Conservation (phyloP, 2,888 invertebrate genomes). For the Sturmia bella region DNA sequence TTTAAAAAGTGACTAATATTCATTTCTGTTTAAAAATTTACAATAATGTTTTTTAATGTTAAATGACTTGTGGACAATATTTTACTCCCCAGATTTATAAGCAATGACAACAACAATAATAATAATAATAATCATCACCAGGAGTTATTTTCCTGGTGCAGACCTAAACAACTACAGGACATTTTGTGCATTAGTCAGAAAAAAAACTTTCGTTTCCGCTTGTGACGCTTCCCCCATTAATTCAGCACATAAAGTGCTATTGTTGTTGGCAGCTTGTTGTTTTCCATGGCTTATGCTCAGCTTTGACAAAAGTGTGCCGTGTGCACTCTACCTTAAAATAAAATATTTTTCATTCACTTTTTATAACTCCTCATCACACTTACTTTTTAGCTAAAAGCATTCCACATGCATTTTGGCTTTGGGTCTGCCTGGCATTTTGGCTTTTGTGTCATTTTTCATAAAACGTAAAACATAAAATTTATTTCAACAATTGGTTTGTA, state of each 20-base stretch:
- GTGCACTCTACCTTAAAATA: slow-evolving; percentile 72
- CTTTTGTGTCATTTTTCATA: slow-evolving; percentile 79
- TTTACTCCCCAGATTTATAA: slow-evolving; percentile 22
- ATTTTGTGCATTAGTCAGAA: slow-evolving; percentile 63
- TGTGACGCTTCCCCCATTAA: slow-evolving; percentile 52
- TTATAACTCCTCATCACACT: background rate
- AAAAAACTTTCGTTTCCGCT: slow-evolving; percentile 59
- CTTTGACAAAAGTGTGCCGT: slow-evolving; percentile 65
- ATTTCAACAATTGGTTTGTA: slow-evolving; percentile 67
- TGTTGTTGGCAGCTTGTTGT: slow-evolving; percentile 57
- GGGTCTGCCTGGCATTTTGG: slow-evolving; percentile 70
- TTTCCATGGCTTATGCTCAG: slow-evolving; percentile 32
- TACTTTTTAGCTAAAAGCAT: slow-evolving; percentile 56
- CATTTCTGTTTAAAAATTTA: slow-evolving; percentile 29
- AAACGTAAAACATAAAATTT: slow-evolving; percentile 72
- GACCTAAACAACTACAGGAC: slow-evolving; percentile 33
- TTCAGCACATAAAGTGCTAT: slow-evolving; percentile 41
- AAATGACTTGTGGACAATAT: slow-evolving; percentile 67
- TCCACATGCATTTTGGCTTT: slow-evolving; percentile 46
- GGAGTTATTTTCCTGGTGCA: slow-evolving; percentile 8
- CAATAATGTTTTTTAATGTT: slow-evolving; percentile 63
- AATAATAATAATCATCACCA: slow-evolving; percentile 61
- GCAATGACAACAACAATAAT: slow-evolving; percentile 56
- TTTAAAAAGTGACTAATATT: slow-evolving; percentile 29
- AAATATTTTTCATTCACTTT: slow-evolving; percentile 56